Conservation (phyloP, 2,113 vertebrate species). For the Syngnathus typhle region DNA sequence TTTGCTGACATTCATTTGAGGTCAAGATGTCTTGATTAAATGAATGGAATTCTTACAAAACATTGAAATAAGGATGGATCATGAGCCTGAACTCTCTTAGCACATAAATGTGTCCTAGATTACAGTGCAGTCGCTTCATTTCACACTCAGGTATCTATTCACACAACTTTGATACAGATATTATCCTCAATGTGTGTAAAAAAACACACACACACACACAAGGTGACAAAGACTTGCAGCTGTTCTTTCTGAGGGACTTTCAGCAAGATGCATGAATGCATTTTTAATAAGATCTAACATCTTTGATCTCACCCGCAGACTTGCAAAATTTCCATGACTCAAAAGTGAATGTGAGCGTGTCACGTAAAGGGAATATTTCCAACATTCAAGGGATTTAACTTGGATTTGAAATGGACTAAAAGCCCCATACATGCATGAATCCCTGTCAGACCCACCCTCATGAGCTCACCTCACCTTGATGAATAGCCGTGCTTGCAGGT, state of each 20-base stretch:
- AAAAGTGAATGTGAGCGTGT: neutral
- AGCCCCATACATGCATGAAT: constrained; percentile 38
- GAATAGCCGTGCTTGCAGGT: constrained; percentile 53
- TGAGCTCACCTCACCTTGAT: constrained; percentile 54
- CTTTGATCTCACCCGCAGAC: constrained; percentile 6
- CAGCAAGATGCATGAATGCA: neutral
- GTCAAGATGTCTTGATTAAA: neutral
- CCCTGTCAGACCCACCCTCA: constrained; percentile 43
- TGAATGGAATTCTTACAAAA: neutral
- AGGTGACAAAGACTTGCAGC: constrained; percentile 43
- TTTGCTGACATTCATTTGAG: neutral
- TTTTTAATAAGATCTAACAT: neutral
- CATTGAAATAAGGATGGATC: neutral
- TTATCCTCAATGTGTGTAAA: neutral
- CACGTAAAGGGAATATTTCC: constrained; percentile 2
- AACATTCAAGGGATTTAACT: constrained; percentile 63
- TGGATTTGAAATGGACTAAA: constrained; percentile 49
- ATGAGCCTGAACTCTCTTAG: neutral
- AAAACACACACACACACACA: constrained; percentile 4
- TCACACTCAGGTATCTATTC: neutral
- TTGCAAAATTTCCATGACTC: constrained; percentile 2
- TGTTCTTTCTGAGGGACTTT: constrained; percentile 31
- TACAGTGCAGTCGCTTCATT: too few species aligned
- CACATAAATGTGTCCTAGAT: too few species aligned
- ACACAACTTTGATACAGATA: neutral